Evolutionary conservation across 2,113 vertebrate species (phyloP).

Genomic region (Aphelocoma coerulescens): DNA sequence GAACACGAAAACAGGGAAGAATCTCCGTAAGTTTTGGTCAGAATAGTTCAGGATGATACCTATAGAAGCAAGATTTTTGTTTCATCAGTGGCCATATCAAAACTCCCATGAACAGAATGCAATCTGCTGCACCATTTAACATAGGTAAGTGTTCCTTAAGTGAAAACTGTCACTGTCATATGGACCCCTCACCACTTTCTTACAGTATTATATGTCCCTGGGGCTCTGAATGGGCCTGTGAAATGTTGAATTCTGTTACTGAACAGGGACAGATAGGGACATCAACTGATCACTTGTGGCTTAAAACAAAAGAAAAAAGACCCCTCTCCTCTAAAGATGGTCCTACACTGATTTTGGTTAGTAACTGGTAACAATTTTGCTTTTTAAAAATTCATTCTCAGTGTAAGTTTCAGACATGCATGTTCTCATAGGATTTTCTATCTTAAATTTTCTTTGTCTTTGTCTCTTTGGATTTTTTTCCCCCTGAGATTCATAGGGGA

Average conservation of each 20-base stretch:
- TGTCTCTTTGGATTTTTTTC: not conserved
- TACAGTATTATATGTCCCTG: not conserved
- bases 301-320: not conserved
- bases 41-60: slow-evolving; percentile 73
- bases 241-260: not conserved
- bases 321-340: not conserved
- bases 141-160: not conserved
- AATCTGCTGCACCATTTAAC: slow-evolving; percentile 63
- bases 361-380: not conserved
- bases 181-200: not conserved
- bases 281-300: not conserved
- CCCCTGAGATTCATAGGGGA: not conserved
- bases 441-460: not conserved
- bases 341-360: not conserved
- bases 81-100: slow-evolving; percentile 76
- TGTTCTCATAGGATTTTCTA: not conserved
- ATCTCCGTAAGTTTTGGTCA: slow-evolving; percentile 74
- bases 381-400: not conserved
- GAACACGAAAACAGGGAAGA: not conserved
- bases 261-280: not conserved
- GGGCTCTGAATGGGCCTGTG: not conserved
- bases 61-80: slow-evolving; percentile 63
- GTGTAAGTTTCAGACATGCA: not conserved
- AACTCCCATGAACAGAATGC: slow-evolving; percentile 61
- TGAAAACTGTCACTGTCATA: slow-evolving; percentile 7